phyloP scores from a whole-genome alignment of 2,797 vertebrate genomes.

The Adelosebastes latens region DNA sequence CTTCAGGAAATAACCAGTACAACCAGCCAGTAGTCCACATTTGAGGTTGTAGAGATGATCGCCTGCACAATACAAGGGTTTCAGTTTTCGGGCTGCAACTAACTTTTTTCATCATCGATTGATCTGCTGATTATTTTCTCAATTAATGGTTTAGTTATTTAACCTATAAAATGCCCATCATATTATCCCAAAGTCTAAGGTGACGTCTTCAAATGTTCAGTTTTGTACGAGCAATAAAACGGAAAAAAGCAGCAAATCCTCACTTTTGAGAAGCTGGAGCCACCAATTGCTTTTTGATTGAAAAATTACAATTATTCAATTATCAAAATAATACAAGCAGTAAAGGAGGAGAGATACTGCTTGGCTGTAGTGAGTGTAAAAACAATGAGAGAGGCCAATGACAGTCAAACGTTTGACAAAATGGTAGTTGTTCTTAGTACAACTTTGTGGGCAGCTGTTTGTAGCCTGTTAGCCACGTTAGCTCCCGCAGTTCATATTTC shows the following conservation, averaged over 20 bases:
- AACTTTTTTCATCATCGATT: neutral
- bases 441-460: neutral
- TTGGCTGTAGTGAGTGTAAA: neutral
- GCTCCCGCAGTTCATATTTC: neutral
- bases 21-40: neutral
- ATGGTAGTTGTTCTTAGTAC: neutral
- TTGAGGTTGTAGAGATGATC: neutral
- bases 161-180: neutral
- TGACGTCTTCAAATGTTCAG: neutral
- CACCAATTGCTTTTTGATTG: neutral
- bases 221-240: neutral
- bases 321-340: neutral
- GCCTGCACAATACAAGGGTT: neutral
- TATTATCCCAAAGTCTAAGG: neutral
- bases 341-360: neutral
- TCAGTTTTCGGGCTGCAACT: neutral
- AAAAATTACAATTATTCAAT: fast-evolving
- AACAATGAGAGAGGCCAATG: neutral
- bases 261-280: neutral
- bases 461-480: neutral
- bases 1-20: neutral
- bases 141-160: neutral
- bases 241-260: neutral
- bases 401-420: neutral
- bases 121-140: neutral